Percentiles rank a stretch among this genome's conserved stretches.
Evolutionary conservation across 2,113 vertebrate species (phyloP).

Genomic region (Pseudolaguvia tuberculata): DNA sequence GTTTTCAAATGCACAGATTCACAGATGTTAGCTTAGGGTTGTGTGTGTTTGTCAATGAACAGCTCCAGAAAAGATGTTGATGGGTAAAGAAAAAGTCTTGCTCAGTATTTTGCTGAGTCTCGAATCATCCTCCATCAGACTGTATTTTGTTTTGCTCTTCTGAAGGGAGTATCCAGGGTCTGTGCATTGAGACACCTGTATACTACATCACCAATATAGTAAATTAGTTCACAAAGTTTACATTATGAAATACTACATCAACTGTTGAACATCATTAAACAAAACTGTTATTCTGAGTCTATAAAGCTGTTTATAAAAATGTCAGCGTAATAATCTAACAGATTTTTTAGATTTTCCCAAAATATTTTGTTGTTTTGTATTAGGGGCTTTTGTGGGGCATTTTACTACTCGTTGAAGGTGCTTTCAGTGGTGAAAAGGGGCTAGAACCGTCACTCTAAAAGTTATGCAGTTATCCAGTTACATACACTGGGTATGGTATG

Average conservation of each 20-base stretch:
- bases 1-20: not conserved
- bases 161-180: constrained; percentile 75
- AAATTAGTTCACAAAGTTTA: not conserved
- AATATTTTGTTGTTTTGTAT: not conserved
- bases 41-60: constrained; percentile 60
- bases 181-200: constrained; percentile 77
- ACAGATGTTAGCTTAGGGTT: not conserved
- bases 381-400: not conserved
- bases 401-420: not conserved
- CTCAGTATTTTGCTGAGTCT: constrained; percentile 63
- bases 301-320: not conserved
- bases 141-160: constrained; percentile 53
- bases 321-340: not conserved
- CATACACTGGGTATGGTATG: no score
- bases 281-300: no score
- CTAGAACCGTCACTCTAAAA: not conserved
- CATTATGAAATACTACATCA: not conserved
- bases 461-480: not conserved
- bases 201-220: constrained; percentile 54
- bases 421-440: not conserved
- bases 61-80: constrained; percentile 81
- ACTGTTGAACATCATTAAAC: no score
- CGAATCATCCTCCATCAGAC: constrained; percentile 44
- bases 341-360: not conserved
- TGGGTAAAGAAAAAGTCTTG: constrained; percentile 76